Evolutionary conservation across 23 tunicate genomes (phyloP).

Genomic region (Trididemnum clinides): DNA sequence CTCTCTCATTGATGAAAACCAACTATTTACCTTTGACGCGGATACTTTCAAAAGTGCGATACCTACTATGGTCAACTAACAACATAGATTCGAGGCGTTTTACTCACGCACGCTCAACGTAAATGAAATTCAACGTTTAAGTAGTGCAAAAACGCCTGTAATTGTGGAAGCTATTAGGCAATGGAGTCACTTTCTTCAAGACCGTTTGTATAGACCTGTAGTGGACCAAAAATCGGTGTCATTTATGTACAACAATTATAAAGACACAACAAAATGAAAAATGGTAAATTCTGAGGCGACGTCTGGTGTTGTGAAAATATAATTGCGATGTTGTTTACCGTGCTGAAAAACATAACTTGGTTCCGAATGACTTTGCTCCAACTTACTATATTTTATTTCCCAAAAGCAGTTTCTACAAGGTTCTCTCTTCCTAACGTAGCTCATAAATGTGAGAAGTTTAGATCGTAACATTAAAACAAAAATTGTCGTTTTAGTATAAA

Average conservation of each 20-base stretch:
- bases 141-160: conserved; percentile 18
- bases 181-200: conserved; percentile 22
- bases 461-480: too few species aligned
- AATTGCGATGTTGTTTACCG: too few species aligned
- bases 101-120: conserved; percentile 1
- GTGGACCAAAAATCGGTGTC: conserved; percentile 32
- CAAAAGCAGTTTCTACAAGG: too few species aligned
- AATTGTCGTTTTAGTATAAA: too few species aligned
- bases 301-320: too few species aligned
- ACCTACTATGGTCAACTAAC: conserved; percentile 10
- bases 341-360: too few species aligned
- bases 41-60: conserved; percentile 23
- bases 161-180: conserved; percentile 15
- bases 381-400: too few species aligned
- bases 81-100: conserved; percentile 31
- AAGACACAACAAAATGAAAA: too few species aligned
- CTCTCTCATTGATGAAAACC: conserved; percentile 12
- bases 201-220: not conserved
- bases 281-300: too few species aligned
- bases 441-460: too few species aligned
- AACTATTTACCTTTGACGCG: not conserved
- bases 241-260: conserved; percentile 38
- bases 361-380: too few species aligned
- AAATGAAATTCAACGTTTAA: not conserved
- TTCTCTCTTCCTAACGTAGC: too few species aligned